Percentiles rank a stretch among this genome's conserved stretches.
Conservation (phyloP, 2,113 vertebrate species). For the Dasyprocta punctata region DNA sequence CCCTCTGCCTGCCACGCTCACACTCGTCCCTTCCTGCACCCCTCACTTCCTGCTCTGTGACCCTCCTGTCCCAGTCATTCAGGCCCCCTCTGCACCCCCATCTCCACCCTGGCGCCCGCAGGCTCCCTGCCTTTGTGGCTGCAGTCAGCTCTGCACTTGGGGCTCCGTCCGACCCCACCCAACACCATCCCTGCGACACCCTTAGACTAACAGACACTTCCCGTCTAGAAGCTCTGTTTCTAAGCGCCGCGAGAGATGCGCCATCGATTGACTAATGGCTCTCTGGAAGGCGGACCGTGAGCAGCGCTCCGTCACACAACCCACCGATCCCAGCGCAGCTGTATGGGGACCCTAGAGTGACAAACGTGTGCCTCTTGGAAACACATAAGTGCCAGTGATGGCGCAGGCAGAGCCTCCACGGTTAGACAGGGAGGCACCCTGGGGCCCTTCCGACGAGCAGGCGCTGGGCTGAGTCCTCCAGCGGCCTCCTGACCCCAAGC, state of each 20-base stretch:
- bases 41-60: neutral
- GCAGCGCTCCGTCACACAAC: accelerated
- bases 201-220: neutral
- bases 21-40: neutral
- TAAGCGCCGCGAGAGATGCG: accelerated
- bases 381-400: accelerated
- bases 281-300: neutral
- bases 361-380: too few species aligned
- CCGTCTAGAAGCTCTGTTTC: accelerated
- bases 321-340: neutral
- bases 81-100: neutral
- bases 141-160: neutral
- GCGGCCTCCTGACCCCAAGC: neutral
- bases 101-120: neutral
- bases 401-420: accelerated
- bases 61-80: neutral
- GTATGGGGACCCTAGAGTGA: accelerated
- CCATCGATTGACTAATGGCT: neutral
- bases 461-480: neutral
- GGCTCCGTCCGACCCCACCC: neutral
- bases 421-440: too few species aligned
- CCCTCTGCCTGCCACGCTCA: neutral
- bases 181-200: accelerated
- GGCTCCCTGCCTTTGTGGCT: neutral
- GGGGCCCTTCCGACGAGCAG: neutral